A percentile compares a stretch with the other conserved stretches of the same genome.
Conservation (phyloP, 2,888 invertebrate species). For the Marasmarcha lunaedactyla region DNA sequence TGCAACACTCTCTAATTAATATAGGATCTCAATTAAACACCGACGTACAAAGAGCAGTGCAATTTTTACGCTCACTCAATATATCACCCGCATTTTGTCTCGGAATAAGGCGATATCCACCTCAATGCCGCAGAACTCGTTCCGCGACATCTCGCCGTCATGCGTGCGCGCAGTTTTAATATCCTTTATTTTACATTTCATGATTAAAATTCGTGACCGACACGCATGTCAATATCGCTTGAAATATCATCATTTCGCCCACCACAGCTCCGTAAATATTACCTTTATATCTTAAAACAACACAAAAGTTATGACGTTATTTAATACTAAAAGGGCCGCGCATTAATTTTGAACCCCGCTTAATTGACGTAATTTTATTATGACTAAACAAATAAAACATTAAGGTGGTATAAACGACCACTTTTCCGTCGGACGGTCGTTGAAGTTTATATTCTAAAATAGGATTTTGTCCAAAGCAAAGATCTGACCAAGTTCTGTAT, state of each 20-base stretch:
- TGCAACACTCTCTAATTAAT: slow-evolving; percentile 66
- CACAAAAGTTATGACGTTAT: background rate
- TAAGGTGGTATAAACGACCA: slow-evolving; percentile 52
- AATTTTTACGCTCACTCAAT: slow-evolving; percentile 52
- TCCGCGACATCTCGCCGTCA: slow-evolving; percentile 30
- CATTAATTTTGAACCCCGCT: slow-evolving; percentile 44
- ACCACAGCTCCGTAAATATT: background rate
- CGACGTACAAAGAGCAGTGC: slow-evolving; percentile 58
- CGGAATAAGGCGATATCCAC: slow-evolving; percentile 46
- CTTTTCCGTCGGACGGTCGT: slow-evolving; percentile 33
- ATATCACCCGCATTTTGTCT: slow-evolving; percentile 42
- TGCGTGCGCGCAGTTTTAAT: slow-evolving; percentile 8
- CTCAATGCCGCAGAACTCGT: slow-evolving; percentile 48
- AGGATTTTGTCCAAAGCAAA: slow-evolving; percentile 30
- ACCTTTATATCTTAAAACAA: slow-evolving; percentile 1
- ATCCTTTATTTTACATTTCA: slow-evolving; percentile 5
- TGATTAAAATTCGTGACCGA: slow-evolving; percentile 2
- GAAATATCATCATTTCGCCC: background rate
- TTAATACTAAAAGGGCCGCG: slow-evolving; percentile 25
- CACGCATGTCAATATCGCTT: too few relatives aligned
- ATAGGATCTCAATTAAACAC: slow-evolving; percentile 71
- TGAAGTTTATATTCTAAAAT: background rate
- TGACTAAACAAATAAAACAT: slow-evolving; percentile 58
- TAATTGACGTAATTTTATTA: slow-evolving; percentile 61
- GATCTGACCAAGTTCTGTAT: slow-evolving; percentile 67